Evolutionary conservation across 2,797 vertebrate species (phyloP), one percentile per base, ranked within the genome.

Genomic region (Malurus leucopterus): DNA sequence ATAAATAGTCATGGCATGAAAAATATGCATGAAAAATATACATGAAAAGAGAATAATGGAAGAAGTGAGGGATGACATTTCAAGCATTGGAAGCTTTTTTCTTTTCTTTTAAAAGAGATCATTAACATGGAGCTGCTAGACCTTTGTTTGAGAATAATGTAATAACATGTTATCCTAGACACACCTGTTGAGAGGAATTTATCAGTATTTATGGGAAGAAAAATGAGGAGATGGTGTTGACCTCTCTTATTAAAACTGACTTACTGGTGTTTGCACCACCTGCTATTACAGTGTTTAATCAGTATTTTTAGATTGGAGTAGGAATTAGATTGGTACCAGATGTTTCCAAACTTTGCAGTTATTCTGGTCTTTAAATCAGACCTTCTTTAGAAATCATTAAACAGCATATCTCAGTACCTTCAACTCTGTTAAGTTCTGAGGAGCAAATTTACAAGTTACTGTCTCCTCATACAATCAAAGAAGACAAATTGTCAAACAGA

Each of bases 141-240:
- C 41, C 22, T 87, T 80, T 86, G 34, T 64, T 82, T 84, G 67
- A 16, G 73, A 92, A 53, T 65, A 73, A 67, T 73, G 40, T 51
- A 85, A 87, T 79, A 89, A 55, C 90, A 61, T 65, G 36, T 36
- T 36, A 36, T 90, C 58, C 62, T 93, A 84, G 86, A 27, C 44
- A 65, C 88, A 96, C 88, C 92, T 96, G 95, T 95, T 95, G 82
- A 69, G 62, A 94, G 86, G 90, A 95, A 95, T 96, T 95, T 95
- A 94, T 94, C 94, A 59, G 53, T 51, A 62, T 64, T 84, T 62
- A 51, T 0, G 6, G 53, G 32, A 87, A 87, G 79, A 49, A 88
- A 94, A 88, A 95, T 1, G 15, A 67, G 67, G 63, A 94, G 93
- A 76, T 93, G 84, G 78, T 94, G 86, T 91, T 93, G 95, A 58